Base-by-base conservation (phyloP, 2,888 invertebrate species). In the Lacanobia wlatinum region DNA sequence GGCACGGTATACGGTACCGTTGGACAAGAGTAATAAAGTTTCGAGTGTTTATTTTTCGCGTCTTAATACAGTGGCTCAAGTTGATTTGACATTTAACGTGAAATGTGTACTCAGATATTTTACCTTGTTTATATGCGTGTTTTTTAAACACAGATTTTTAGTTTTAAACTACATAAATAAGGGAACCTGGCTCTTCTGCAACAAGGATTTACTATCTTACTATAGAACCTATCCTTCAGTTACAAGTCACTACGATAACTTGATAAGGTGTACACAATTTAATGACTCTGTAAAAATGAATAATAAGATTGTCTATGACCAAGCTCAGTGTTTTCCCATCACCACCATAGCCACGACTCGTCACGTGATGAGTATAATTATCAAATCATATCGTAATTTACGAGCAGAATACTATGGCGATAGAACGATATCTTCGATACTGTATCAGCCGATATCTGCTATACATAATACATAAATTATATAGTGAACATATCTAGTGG, bases 381-480 rank as follows among this genome's bases (percentile, higher is more conserved):
- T 80, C 61, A 65, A 48, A 58, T 67, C 46, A 53, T 78, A 66
- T 80, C 73, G 60, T 74, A 81, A 86, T 73, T 75, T 80, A 80
- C 52, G 77, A 80, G 73, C 64, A 55, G 70, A 67, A 63, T 78
- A 68, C 70, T 76, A 78, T 62, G 59, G 61, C 52, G 59, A 52
- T 73, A 73, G 69, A 66, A 71, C 40, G 38, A 18, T 68, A 68
- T 55, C 56, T 9, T 59, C 68, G 77, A 84, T 84, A 80, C 28
- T 64, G 28, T 84, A 82, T 84, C 76, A 58, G 50, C 18, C 12
- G 53, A 40, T 82, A 78, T 74, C 69, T 74, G 2, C 12, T 70
- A 69, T 53, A 64, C 52, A 66, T 52, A 52, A 59, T 63, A 63
- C 38, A 61, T 48, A 38, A 23, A 55, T 67, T 52, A 34, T 48